Percentiles rank a stretch among this genome's conserved stretches.
Conservation (phyloP, 2,797 vertebrate species). For the Trachurus trachurus region DNA sequence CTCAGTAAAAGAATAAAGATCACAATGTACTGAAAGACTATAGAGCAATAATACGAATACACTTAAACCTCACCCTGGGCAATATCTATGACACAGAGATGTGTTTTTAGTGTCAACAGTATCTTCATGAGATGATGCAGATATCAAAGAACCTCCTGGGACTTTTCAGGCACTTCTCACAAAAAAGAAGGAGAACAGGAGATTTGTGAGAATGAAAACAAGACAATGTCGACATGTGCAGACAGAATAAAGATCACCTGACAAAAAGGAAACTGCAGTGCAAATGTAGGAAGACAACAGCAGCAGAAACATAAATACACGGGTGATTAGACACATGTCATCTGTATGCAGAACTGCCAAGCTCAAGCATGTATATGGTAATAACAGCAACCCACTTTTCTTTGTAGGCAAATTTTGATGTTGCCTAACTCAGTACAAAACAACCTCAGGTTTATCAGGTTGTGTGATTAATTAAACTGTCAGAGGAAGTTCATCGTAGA, state of each 20-base stretch:
- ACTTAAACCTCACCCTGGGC: constrained; percentile 7
- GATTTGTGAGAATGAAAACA: constrained; percentile 66
- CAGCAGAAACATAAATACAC: neutral
- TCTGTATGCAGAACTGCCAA: too few species aligned
- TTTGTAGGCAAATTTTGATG: rapidly evolving
- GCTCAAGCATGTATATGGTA: neutral
- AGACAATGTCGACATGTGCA: neutral
- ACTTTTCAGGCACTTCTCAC: neutral
- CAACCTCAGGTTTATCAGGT: neutral
- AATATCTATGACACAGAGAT: constrained; percentile 12
- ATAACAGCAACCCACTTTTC: neutral
- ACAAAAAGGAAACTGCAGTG: neutral
- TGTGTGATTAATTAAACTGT: neutral
- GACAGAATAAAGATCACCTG: neutral
- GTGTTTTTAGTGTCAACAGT: constrained; percentile 55
- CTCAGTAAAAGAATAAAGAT: constrained; percentile 1
- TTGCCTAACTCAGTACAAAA: neutral
- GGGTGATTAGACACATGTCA: neutral
- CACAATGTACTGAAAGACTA: neutral
- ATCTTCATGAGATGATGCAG: constrained; percentile 22
- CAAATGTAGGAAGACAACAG: neutral
- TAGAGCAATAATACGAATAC: neutral
- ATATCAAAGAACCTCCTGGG: constrained; percentile 54
- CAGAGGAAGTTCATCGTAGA: neutral
- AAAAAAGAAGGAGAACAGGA: constrained; percentile 48